Conservation (phyloP, 2,113 vertebrate genomes). For the Sceloporus tristichus region DNA sequence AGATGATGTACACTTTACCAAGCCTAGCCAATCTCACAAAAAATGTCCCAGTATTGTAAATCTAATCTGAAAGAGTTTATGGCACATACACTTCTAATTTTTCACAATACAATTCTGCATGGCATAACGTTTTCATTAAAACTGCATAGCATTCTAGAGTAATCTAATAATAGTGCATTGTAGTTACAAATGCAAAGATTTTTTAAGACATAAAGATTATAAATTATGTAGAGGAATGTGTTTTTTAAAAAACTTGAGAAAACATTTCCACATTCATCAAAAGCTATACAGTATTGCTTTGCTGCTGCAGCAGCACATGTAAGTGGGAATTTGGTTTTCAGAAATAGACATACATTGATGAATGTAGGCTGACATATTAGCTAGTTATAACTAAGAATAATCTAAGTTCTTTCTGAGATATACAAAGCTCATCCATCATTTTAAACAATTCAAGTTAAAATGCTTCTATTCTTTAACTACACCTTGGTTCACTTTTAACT, state of each 20-base stretch:
- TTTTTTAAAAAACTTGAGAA: background rate
- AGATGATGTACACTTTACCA: background rate
- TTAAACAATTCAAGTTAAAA: background rate
- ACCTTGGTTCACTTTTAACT: background rate
- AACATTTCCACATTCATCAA: slow-evolving; percentile 6
- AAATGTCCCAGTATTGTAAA: too few relatives aligned
- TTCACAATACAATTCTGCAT: accelerated
- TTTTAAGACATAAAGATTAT: background rate
- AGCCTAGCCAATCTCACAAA: background rate
- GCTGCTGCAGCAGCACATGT: background rate
- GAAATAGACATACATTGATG: background rate
- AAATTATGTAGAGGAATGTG: background rate
- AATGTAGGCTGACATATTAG: background rate
- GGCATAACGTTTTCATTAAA: background rate
- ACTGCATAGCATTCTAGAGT: background rate
- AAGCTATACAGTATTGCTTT: background rate
- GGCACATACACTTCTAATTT: accelerated
- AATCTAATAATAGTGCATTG: background rate
- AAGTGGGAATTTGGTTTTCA: background rate
- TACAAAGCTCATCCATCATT: background rate
- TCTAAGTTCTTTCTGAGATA: background rate
- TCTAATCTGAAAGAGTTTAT: background rate
- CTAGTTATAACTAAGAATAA: background rate
- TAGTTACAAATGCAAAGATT: background rate
- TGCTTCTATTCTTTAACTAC: background rate